Conservation (phyloP, 2,113 vertebrate species). For the Sinosuthora webbiana region DNA sequence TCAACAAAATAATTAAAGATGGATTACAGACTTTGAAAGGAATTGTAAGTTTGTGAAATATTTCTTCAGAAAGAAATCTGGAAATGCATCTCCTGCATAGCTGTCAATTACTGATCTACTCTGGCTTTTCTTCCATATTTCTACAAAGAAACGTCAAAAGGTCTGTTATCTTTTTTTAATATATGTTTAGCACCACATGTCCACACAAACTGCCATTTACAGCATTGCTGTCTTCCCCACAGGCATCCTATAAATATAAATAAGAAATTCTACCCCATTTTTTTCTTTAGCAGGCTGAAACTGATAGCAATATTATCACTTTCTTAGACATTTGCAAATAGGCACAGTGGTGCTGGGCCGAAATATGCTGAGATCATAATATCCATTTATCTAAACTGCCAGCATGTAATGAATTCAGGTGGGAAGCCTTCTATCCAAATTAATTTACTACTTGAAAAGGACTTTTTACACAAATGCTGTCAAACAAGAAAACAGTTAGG, state of each 20-base stretch:
- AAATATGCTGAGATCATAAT: conserved; percentile 71
- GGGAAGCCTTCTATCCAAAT: conserved; percentile 66
- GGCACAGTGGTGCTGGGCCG: conserved; percentile 13
- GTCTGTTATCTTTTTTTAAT: conserved; percentile 67
- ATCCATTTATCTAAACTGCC: conserved; percentile 73
- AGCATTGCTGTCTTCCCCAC: conserved; percentile 61
- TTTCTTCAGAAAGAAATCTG: conserved; percentile 33
- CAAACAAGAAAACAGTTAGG: conserved; percentile 30
- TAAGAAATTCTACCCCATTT: conserved; percentile 59
- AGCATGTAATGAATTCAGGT: conserved; percentile 66
- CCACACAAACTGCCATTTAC: conserved; percentile 59
- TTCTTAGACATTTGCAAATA: conserved; percentile 66
- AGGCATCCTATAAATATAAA: conserved; percentile 76
- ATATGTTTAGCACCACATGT: conserved; percentile 63
- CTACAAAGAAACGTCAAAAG: conserved; percentile 48
- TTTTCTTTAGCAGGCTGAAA: conserved; percentile 56
- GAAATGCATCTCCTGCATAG: conserved; percentile 52
- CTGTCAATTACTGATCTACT: conserved; percentile 62
- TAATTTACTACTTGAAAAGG: conserved; percentile 75
- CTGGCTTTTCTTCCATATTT: conserved; percentile 9
- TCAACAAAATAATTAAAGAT: conserved; percentile 79
- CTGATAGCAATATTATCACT: conserved; percentile 75
- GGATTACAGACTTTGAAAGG: conserved; percentile 60
- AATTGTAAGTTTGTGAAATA: conserved; percentile 45
- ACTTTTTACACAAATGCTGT: conserved; percentile 49